phyloP scores from a whole-genome alignment of 2,797 vertebrate species.

The Loris lydekkerianus region DNA sequence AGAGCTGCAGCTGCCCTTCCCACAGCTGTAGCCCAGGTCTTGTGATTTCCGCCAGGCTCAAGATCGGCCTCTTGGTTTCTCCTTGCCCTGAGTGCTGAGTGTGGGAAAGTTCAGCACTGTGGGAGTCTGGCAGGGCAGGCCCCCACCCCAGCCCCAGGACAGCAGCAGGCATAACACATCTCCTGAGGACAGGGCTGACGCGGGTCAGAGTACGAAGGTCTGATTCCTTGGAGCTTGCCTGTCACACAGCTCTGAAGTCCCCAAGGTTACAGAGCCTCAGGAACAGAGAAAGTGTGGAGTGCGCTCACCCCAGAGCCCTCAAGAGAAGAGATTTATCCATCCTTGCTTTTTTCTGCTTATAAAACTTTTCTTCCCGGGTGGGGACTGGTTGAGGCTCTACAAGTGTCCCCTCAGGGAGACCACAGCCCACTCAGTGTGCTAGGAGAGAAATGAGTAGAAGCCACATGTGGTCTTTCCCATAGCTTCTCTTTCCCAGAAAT shows the following conservation, averaged over 20 bases:
- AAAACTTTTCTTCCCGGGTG: not conserved
- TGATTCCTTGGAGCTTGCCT: not conserved
- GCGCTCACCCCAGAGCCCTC: not conserved
- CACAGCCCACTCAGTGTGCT: fast-evolving
- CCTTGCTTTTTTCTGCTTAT: not conserved
- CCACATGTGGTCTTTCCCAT: not conserved
- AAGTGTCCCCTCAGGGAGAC: not conserved
- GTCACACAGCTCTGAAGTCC: not conserved
- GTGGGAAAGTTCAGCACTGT: not conserved
- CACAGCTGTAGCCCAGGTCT: not conserved
- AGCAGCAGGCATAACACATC: not conserved
- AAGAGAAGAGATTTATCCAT: not conserved
- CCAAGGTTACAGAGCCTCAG: not conserved
- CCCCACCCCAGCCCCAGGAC: not conserved
- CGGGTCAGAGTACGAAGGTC: not conserved
- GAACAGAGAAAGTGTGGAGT: not conserved
- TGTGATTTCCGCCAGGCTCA: slow-evolving; percentile 31
- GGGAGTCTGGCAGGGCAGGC: not conserved
- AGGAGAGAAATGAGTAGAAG: not conserved
- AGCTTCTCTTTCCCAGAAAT: slow-evolving; percentile 80
- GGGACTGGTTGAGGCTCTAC: not conserved
- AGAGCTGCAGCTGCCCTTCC: not conserved
- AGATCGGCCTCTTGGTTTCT: not conserved
- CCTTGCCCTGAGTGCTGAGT: slow-evolving; percentile 4
- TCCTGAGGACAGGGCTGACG: not conserved